Evolutionary conservation across 2,888 invertebrate genomes (phyloP), one percentile per base, ranked within the genome.

Genomic region (Hypomecis punctinalis): DNA sequence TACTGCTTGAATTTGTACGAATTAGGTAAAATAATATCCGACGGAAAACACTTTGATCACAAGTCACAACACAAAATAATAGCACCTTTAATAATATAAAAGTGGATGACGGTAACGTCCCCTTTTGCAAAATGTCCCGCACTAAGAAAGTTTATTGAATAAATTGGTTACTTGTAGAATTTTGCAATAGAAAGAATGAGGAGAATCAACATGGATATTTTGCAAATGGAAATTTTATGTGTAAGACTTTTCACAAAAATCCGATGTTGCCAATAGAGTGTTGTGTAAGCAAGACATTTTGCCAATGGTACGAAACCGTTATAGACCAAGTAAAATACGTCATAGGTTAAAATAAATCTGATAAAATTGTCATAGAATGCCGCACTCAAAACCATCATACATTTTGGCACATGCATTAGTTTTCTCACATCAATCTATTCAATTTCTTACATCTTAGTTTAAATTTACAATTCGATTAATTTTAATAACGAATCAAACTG

Each of bases 1-100:
- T 93, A 93, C 93, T 93, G 92, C 90, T 66, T 81, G 87, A 87
- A 90, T 93, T 92, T 93, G 93, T 92, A 93, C 93, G 89, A 90
- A 91, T 90, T 88, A 89, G 88, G 89, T 90, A 89, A 89, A 85
- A 82, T 84, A 84, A 81, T 68, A 66, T 67, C 47, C 81, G 84
- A 86, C 33, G 40, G 52, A 52, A 83, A 80, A 82, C 85, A 83
- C 82, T 82, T 80, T 79, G 80, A 83, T 84, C 82, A 83, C 85
- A 80, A 83, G 82, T 85, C 84, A 85, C 84, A 83, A 85, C 82
- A 85, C 81, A 81, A 78, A 47, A 61, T 46, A 56, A 59, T 61
- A 62, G 60, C 62, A 69, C 63, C 61, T 55, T 58, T 51, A 67
- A 62, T 51, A 45, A 59, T 42, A 47, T 47, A 67, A 47, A 23